A percentile compares a stretch with the other conserved stretches of the same genome.
Evolutionary conservation across 2,797 vertebrate genomes (phyloP).

Genomic region (Micrastur ruficollis): DNA sequence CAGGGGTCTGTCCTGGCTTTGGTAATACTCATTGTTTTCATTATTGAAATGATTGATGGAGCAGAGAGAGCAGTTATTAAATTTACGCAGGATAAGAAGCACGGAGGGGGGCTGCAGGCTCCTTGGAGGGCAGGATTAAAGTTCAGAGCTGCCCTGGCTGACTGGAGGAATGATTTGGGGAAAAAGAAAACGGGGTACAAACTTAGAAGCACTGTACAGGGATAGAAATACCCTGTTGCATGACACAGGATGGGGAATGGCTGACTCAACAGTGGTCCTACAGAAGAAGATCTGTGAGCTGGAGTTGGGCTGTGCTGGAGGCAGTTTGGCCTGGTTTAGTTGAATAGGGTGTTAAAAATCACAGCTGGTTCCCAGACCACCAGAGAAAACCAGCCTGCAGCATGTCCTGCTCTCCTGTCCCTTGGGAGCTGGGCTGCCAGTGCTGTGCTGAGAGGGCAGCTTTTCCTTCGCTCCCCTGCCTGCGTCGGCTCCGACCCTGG

Average conservation of each 20-base stretch:
- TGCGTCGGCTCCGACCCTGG: fast-evolving
- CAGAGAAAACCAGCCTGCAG: background rate
- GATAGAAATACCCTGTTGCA: background rate
- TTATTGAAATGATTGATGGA: constrained; percentile 20
- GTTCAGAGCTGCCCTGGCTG: background rate
- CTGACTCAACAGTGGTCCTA: background rate
- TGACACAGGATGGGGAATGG: background rate
- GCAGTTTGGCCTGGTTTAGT: background rate
- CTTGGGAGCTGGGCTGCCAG: background rate
- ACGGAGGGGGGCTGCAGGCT: background rate
- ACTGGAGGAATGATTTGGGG: background rate
- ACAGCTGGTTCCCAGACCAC: background rate
- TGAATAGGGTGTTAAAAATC: constrained; percentile 5
- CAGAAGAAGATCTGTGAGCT: background rate
- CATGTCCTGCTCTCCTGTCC: background rate
- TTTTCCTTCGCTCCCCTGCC: background rate
- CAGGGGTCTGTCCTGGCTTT: background rate
- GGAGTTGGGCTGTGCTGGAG: background rate
- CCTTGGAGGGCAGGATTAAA: background rate
- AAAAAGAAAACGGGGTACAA: background rate
- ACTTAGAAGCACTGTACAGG: background rate
- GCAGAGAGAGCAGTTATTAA: background rate
- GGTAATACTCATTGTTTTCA: constrained; percentile 25
- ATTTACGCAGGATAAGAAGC: background rate
- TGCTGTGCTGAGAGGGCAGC: background rate